Percentiles rank a stretch among this genome's conserved stretches.
Conservation (phyloP, 2,113 vertebrate species). For the Psittacara wagleri region DNA sequence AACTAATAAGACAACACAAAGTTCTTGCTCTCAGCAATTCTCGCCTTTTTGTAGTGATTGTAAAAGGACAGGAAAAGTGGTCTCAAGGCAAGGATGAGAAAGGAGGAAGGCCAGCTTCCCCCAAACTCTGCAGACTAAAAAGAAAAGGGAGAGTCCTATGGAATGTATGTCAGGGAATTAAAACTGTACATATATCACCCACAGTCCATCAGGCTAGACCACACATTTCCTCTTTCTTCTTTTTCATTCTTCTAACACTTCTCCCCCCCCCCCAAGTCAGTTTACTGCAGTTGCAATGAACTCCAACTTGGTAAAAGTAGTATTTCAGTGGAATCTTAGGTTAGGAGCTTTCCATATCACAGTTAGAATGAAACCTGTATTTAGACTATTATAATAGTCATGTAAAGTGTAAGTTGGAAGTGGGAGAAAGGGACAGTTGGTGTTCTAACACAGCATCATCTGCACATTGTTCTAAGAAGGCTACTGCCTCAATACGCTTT, state of each 20-base stretch:
- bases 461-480: not conserved
- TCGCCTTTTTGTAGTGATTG: not conserved
- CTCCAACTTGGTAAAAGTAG: not conserved
- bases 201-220: not conserved
- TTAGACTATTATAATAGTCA: not conserved
- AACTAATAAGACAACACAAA: not conserved
- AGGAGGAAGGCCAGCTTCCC: not conserved
- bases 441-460: not conserved
- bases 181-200: not conserved
- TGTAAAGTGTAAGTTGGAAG: not conserved
- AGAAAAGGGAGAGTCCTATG: not conserved
- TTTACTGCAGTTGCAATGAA: not conserved
- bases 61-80: not conserved
- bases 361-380: not conserved
- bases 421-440: not conserved
- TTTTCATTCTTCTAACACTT: not conserved
- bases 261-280: too few species aligned
- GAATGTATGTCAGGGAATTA: not conserved
- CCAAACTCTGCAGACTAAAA: not conserved
- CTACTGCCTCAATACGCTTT: not conserved
- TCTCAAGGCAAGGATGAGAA: not conserved
- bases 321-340: not conserved
- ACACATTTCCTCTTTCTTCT: not conserved
- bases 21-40: not conserved
- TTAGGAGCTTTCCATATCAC: not conserved